Evolutionary conservation across 2,888 invertebrate species (phyloP), one percentile per base, ranked within the genome.

Genomic region (Nemoura dubitans): DNA sequence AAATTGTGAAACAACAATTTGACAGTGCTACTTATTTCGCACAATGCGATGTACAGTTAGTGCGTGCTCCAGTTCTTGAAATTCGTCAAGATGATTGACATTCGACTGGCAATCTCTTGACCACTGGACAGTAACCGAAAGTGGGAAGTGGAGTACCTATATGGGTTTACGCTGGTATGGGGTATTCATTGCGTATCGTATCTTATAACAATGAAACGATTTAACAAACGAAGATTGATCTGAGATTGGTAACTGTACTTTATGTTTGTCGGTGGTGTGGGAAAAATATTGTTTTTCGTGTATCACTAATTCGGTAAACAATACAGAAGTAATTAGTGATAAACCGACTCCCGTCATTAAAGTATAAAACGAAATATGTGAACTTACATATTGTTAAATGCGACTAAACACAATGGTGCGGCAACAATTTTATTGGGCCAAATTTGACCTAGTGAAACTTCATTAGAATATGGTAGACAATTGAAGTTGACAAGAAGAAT

Each of bases 161-260:
- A 59, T 59, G 21, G 21, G 59, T 21, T 59, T 16, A 59, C 10
- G 21, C 10, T 36, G 36, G 36, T 36, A 21, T 59, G 14, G 36
- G 16, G 2, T 59, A 59, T 59, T 16, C 3, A 59, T 59, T 59
- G 59, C 59, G 2, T 59, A 59, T 59, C 59, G 59, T 21, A 59
- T 59, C 10, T 7, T 59, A 10, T 59, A 59, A 59, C 59, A 59
- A 59, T 59, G 59, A 59, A 59, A 59, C 59, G 59, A 21, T 59
- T 59, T 59, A 59, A 21, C 6, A 59, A 78, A 28, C 25, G 27
- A 81, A 81, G 81, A 81, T 81, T 81, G 81, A 81, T 29, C n/a
- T 30, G 7, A 30, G 81, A 81, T 81, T 81, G 81, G 29, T 81
- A 81, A 81, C 81, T 81, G 81, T 81, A 78, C 26, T 27, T 59